These are phyloP conservation scores for Anisognathus igniventris DNA, from an alignment of 2,797 vertebrate genomes.

Conservation along the genomic window DNA sequence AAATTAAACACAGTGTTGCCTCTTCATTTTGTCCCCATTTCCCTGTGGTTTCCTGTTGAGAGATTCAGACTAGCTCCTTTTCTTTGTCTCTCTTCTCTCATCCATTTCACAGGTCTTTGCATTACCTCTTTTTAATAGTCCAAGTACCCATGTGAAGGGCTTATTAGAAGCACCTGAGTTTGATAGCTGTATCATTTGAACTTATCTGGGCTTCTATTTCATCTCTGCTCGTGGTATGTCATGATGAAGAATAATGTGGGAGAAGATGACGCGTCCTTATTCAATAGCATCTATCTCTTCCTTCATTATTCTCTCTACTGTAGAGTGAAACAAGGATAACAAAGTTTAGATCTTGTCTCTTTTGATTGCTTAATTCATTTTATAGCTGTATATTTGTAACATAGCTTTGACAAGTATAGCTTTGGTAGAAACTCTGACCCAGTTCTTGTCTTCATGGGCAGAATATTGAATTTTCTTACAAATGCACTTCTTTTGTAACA, in stretches of 20 bases:
- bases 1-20: neutral
- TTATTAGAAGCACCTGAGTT: neutral
- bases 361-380: slow-evolving; percentile 54
- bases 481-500: neutral
- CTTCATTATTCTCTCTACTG: neutral
- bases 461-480: slow-evolving; percentile 17
- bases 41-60: slow-evolving; percentile 1
- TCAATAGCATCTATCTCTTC: neutral
- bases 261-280: neutral
- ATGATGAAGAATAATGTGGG: neutral
- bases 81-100: neutral
- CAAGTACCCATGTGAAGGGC: neutral
- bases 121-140: neutral
- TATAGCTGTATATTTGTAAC: slow-evolving; percentile 30
- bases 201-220: neutral
- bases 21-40: slow-evolving; percentile 12
- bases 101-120: neutral
- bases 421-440: slow-evolving; percentile 34
- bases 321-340: slow-evolving; percentile 28
- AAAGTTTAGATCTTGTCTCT: slow-evolving; percentile 57
- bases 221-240: slow-evolving; percentile 3
- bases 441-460: neutral
- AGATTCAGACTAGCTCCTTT: neutral
- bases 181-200: slow-evolving; percentile 21
- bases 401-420: slow-evolving; percentile 12